Conservation (phyloP, 2,888 invertebrate genomes). For the Ectropis crepuscularia region DNA sequence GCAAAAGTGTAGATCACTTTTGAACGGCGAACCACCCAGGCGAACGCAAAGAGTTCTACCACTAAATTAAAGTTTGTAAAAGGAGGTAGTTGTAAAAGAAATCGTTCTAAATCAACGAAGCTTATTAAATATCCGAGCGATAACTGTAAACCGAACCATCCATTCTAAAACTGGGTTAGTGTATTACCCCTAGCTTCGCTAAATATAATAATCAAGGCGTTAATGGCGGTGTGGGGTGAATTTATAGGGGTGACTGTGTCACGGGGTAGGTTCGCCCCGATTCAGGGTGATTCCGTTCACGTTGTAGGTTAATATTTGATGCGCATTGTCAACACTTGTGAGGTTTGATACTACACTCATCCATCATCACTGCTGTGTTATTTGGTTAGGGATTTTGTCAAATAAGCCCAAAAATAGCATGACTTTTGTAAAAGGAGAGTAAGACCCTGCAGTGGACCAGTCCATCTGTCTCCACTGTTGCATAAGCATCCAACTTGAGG, state of each 20-base stretch:
- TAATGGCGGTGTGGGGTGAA: conserved; percentile 25
- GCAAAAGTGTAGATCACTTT: no score
- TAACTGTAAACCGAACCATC: conserved; percentile 13
- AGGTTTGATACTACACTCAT: background rate
- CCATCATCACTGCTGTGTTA: background rate
- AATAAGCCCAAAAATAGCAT: no score
- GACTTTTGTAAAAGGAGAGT: no score
- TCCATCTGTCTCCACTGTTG: no score
- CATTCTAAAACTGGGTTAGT: conserved; percentile 25
- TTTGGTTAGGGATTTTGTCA: background rate
- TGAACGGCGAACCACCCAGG: no score
- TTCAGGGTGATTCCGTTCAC: conserved; percentile 20
- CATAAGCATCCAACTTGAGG: no score
- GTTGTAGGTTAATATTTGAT: conserved; percentile 33
- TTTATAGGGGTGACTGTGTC: conserved; percentile 20
- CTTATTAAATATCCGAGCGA: conserved; percentile 4
- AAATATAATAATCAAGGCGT: conserved; percentile 32
- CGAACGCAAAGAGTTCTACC: no score
- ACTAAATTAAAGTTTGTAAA: no score
- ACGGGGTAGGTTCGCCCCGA: conserved; percentile 8
- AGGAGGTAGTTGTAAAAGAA: background rate
- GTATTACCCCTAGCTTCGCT: conserved; percentile 28
- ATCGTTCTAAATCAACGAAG: background rate
- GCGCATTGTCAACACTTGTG: conserved; percentile 24
- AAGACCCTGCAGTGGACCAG: no score